Evolutionary conservation across 92 coral and sea anemone genomes (phyloP).

Genomic region (Pocillopora grandis): DNA sequence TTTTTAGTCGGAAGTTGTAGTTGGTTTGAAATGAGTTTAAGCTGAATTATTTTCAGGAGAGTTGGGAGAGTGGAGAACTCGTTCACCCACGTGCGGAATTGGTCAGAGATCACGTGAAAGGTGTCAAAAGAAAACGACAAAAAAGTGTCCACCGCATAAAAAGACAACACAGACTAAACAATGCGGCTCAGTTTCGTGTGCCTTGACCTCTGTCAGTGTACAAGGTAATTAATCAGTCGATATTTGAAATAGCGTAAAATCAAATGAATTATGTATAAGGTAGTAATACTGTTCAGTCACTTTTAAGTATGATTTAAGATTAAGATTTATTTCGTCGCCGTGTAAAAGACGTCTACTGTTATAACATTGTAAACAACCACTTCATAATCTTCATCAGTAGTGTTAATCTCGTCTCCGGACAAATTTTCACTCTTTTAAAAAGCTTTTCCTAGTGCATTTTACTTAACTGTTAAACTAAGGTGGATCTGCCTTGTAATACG

Average conservation of each 20-base stretch:
- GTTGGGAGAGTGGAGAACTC: constrained; percentile 32
- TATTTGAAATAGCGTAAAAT: neutral
- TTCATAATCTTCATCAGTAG: neutral
- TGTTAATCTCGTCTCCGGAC: neutral
- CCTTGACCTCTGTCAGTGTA: neutral
- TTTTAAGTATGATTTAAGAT: neutral
- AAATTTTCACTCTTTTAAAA: neutral
- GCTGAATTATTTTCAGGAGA: neutral
- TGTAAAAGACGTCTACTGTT: neutral
- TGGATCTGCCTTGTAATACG: neutral
- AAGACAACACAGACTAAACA: neutral
- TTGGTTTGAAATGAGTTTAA: neutral
- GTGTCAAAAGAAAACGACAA: neutral
- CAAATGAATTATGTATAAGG: neutral
- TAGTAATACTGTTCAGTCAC: neutral
- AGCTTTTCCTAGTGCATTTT: neutral
- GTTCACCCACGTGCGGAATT: constrained; percentile 35
- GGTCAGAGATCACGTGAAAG: constrained; percentile 30
- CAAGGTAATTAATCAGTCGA: constrained; percentile 2
- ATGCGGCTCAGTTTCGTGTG: neutral
- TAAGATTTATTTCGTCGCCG: neutral
- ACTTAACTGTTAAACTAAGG: neutral
- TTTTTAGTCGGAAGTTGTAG: too few relatives aligned
- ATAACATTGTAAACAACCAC: neutral
- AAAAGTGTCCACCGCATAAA: neutral